A percentile compares a stretch with the other conserved stretches of the same genome.
These are phyloP conservation scores for Mareca strepera DNA, from an alignment of 2,797 vertebrate genomes.

Conservation along the genomic window DNA sequence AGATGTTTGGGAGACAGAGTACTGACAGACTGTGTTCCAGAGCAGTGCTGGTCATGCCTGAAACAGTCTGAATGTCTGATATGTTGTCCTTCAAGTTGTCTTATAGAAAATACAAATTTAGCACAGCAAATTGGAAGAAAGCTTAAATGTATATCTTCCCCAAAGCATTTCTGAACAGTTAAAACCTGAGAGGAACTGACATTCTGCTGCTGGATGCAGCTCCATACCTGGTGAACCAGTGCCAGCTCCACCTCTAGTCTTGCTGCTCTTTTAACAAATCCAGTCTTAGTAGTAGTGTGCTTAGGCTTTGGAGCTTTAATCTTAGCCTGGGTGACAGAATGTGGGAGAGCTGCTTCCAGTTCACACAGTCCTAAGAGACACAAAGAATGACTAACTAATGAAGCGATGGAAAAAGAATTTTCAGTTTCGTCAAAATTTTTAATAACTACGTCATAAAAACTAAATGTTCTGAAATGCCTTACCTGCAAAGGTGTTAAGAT, in stretches of 20 bases:
- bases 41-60: background rate
- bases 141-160: background rate
- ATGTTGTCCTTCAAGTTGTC: background rate
- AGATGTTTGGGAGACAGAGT: background rate
- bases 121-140: background rate
- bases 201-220: background rate
- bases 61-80: background rate
- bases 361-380: conserved; percentile 82
- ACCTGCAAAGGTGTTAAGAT: conserved; percentile 89
- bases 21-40: background rate
- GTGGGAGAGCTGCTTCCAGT: conserved; percentile 81
- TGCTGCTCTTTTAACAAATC: conserved; percentile 73
- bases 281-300: conserved; percentile 66
- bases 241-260: conserved; percentile 76
- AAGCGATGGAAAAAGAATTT: background rate
- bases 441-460: background rate
- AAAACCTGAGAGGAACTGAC: background rate
- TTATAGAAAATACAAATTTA: background rate
- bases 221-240: conserved; percentile 85
- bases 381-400: background rate
- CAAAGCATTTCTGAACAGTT: background rate
- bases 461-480: conserved; percentile 15
- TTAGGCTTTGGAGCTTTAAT: conserved; percentile 75
- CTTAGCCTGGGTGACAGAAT: conserved; percentile 74
- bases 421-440: background rate